Conservation (phyloP, 2,888 invertebrate genomes). For the Darwinula stevensoni region DNA sequence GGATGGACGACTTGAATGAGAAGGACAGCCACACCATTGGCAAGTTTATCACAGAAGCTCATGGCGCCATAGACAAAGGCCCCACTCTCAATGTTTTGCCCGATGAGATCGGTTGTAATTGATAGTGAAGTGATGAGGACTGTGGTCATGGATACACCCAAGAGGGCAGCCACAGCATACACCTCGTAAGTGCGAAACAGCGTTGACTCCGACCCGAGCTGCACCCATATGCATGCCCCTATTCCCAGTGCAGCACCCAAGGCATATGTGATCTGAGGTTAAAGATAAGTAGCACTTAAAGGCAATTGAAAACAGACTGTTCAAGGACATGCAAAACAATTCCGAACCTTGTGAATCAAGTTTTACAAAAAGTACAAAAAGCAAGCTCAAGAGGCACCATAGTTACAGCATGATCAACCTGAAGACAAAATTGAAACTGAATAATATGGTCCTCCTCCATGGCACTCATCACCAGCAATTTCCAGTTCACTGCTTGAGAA, state of each 20-base stretch:
- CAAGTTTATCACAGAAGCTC: slow-evolving; percentile 63
- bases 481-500: too few relatives aligned
- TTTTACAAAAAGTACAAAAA: too few relatives aligned
- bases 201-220: slow-evolving; percentile 24
- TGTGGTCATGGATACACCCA: slow-evolving; percentile 55
- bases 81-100: slow-evolving; percentile 50
- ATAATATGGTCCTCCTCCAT: too few relatives aligned
- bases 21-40: slow-evolving; percentile 20
- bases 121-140: slow-evolving; percentile 64
- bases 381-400: too few relatives aligned
- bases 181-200: slow-evolving; percentile 26
- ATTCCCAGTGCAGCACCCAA: slow-evolving; percentile 33
- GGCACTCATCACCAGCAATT: too few relatives aligned
- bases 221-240: slow-evolving; percentile 35
- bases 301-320: too few relatives aligned
- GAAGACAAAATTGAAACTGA: too few relatives aligned
- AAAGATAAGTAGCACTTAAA: too few relatives aligned
- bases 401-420: too few relatives aligned
- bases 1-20: slow-evolving; percentile 16
- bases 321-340: too few relatives aligned
- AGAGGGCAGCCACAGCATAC: slow-evolving; percentile 34
- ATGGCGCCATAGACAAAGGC: slow-evolving; percentile 77
- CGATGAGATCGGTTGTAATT: slow-evolving; percentile 65
- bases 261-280: slow-evolving; percentile 30
- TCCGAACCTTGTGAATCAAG: too few relatives aligned